Evolutionary conservation across 2,113 vertebrate species (phyloP), one percentile per base, ranked within the genome.

Genomic region (Nycticryphes semicollaris): DNA sequence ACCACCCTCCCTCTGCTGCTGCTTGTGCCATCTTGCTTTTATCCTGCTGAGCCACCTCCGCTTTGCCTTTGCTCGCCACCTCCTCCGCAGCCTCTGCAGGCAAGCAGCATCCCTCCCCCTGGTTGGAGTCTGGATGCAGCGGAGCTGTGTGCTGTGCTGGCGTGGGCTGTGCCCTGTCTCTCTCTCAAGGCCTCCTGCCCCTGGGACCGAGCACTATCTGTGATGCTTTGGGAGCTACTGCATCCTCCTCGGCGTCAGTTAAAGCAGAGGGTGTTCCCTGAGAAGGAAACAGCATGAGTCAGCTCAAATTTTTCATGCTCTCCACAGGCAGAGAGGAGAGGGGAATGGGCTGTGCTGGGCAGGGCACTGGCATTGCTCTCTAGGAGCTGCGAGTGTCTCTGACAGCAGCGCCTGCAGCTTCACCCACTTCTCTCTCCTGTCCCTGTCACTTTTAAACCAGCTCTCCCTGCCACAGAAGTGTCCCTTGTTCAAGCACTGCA

Each of bases 181-280:
- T 37, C 67, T 82, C 89, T 87, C 93, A 95, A 92, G 88, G 86
- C 76, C 85, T 90, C 30, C 68, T 50, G 66, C 83, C 35, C 15
- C 39, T 37, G 39, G 33, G 31, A 37, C 37, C 0, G 1, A 35
- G 66, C 31, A 1, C 39, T 91, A 63, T 69, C 83, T 47, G 47
- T 56, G 82, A 39, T 84, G 82, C 82, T 89, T 35, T 70, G 81
- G 54, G 81, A 84, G 53, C 77, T 76, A 81, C 19, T 74, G 53
- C 78, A 73, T 77, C 63, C 48, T 92, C 28, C 56, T 88, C 7
- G 1, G 13, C 63, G 47, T 73, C 78, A 22, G 39, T 33, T 19
- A 31, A 21, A 86, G 67, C 35, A 77, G 51, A 54, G 27, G 3
- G 3, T 16, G 53, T 68, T 96, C 75, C 75, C 87, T 12, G 56